phyloP scores from a whole-genome alignment of 1,140 invertebrate genomes.

The Saccostrea glomerata region DNA sequence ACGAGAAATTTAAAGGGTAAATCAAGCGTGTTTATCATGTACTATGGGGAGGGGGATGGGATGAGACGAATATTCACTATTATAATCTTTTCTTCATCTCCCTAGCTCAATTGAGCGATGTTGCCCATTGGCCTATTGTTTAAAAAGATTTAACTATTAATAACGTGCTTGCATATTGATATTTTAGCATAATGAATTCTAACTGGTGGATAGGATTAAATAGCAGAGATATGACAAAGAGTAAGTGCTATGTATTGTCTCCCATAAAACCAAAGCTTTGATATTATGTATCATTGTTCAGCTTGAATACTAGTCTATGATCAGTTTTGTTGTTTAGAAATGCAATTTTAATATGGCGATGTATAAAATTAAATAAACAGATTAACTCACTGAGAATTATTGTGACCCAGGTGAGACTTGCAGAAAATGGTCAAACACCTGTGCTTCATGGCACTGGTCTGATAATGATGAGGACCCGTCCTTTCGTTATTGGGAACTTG shows the following conservation, averaged over 20 bases:
- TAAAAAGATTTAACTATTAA: too few species aligned
- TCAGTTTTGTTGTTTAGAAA: too few species aligned
- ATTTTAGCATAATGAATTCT: background rate
- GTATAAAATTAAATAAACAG: too few species aligned
- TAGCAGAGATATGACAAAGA: background rate
- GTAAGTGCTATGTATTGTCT: background rate
- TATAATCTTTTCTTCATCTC: too few species aligned
- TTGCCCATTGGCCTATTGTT: too few species aligned
- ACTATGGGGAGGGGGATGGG: too few species aligned
- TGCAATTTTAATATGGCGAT: background rate
- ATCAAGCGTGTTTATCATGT: background rate
- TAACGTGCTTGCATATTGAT: background rate
- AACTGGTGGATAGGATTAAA: slow-evolving; percentile 10
- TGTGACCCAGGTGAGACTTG: background rate
- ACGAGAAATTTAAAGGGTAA: background rate
- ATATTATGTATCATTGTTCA: too few species aligned
- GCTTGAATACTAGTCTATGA: too few species aligned
- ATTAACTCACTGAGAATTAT: background rate
- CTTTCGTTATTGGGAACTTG: background rate
- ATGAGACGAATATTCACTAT: too few species aligned
- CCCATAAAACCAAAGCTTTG: too few species aligned
- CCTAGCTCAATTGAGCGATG: too few species aligned
- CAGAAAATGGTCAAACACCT: too few species aligned
- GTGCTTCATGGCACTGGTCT: background rate
- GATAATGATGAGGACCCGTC: background rate